Evolutionary conservation across 2,797 vertebrate genomes (phyloP), one percentile per base, ranked within the genome.

Genomic region (Cottoperca gobio): DNA sequence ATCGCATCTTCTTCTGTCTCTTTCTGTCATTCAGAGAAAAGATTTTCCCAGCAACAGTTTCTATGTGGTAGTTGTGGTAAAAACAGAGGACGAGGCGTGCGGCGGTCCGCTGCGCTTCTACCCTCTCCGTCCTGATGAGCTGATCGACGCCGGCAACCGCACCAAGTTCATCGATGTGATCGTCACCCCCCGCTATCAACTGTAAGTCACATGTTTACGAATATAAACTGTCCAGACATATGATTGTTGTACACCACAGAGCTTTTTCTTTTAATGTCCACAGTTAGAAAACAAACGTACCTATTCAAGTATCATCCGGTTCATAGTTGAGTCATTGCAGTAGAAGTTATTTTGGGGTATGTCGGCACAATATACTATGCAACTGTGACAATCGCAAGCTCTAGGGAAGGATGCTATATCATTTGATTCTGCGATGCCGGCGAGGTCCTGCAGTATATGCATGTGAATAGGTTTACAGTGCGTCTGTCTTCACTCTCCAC

Each of bases 41-140:
- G 98, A 99, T 86, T 99, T 98, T 62, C 97, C 96, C 63, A 98
- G 96, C 90, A 96, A 97, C 88, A 98, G 97, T 76, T 99, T 99
- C 91, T 99, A 99, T 0, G 97, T 99, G 82, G 98, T 99, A 70
- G 94, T 99, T 2, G 98, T 99, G 85, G 98, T 99, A 62, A 99
- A 99, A 93, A 98, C 98, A 0, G 98, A 99, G 86, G 97, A 99
- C 0, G 97, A 99, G 90, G 98, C 91, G 0, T 99, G 98, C 0
- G 98, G 98, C 0, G 98, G 98, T 0, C 89, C 96, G 0, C 90
- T 99, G 78, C 96, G 93, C 42, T 98, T 94, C 82, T 99, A 99
- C 84, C 98, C 98, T 2, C 93, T 98, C n/a, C 83, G 55, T 19
- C 94, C 95, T 0, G 97, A 98, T 67, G 94, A 96, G 43, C 95